Percentiles rank a stretch among this genome's conserved stretches.
Conservation (phyloP, 2,113 vertebrate genomes). For the Asarcornis scutulata region DNA sequence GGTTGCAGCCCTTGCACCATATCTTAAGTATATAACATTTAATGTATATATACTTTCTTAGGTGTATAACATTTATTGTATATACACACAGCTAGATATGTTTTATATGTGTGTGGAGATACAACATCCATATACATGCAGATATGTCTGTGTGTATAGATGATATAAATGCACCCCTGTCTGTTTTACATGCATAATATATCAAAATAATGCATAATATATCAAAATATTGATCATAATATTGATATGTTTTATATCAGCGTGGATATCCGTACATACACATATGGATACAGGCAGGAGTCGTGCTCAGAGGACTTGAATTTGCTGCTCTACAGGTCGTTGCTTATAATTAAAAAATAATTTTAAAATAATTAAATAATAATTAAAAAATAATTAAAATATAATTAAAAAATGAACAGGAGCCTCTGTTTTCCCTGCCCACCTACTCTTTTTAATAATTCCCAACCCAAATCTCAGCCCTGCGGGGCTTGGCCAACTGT, state of each 20-base stretch:
- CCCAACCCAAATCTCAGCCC: background rate
- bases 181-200: rapidly evolving
- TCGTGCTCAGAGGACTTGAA: background rate
- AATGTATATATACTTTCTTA: rapidly evolving
- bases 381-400: background rate
- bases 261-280: too few relatives aligned
- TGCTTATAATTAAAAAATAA: background rate
- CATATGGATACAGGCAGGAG: too few relatives aligned
- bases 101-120: background rate
- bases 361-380: background rate
- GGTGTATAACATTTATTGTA: background rate
- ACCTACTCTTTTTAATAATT: background rate
- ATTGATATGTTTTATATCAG: too few relatives aligned
- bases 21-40: background rate
- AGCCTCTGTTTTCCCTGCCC: background rate
- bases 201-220: background rate
- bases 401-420: background rate
- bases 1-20: background rate
- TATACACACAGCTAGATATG: too few relatives aligned
- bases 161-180: background rate
- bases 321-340: background rate
- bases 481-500: background rate
- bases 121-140: too few relatives aligned
- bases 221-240: background rate
- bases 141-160: background rate